Percentiles rank a stretch among this genome's conserved stretches.
phyloP scores from a whole-genome alignment of 2,797 vertebrate genomes.

The Coregonus ussuriensis region DNA sequence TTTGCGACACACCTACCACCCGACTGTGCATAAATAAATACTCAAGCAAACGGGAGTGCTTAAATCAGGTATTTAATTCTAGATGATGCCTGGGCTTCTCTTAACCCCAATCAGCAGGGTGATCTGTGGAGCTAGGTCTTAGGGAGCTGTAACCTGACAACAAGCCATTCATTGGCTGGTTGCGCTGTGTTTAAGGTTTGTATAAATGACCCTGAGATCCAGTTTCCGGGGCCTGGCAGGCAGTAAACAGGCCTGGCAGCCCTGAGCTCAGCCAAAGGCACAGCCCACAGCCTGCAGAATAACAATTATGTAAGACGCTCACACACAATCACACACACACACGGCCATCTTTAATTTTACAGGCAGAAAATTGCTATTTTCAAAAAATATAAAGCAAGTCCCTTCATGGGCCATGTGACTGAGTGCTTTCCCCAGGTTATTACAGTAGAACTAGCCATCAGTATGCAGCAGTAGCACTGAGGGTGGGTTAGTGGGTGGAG shows the following conservation, averaged over 20 bases:
- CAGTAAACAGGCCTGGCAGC: background rate
- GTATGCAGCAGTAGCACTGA: slow-evolving; percentile 53
- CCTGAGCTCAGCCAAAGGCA: background rate
- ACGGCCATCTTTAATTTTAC: background rate
- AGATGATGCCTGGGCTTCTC: slow-evolving; percentile 55
- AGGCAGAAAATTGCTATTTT: background rate
- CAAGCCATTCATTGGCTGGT: slow-evolving; percentile 33
- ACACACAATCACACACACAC: background rate
- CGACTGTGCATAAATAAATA: slow-evolving; percentile 39
- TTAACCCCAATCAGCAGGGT: slow-evolving; percentile 55
- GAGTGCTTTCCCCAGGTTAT: slow-evolving; percentile 22
- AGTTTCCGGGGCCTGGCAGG: slow-evolving; percentile 21
- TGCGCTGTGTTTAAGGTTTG: slow-evolving; percentile 44
- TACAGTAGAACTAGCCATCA: slow-evolving; percentile 7
- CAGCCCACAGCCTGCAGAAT: background rate
- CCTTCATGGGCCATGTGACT: background rate
- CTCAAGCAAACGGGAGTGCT: slow-evolving; percentile 8
- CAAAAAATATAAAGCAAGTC: background rate
- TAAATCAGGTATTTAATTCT: slow-evolving; percentile 29
- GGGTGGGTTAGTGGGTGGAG: slow-evolving; percentile 41
- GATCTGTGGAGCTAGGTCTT: background rate
- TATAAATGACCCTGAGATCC: slow-evolving; percentile 41
- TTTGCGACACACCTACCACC: slow-evolving; percentile 50
- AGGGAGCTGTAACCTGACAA: slow-evolving; percentile 34
- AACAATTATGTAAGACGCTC: slow-evolving; percentile 7